Percentiles rank a stretch among this genome's conserved stretches.
Conservation (phyloP, 1,140 invertebrate species). For the Micrasema longulum region DNA sequence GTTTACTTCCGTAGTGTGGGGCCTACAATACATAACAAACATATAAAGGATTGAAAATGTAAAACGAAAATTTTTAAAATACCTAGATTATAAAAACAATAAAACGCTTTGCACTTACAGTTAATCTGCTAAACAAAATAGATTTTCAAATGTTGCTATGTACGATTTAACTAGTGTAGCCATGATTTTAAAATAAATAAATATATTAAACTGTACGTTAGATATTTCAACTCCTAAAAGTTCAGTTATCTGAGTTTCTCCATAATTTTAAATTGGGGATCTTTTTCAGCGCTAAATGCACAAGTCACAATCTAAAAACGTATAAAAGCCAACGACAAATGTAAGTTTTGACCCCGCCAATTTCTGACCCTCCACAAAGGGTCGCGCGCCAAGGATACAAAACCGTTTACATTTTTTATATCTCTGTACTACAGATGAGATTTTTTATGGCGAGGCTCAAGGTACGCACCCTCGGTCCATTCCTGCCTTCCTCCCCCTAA, state of each 20-base stretch:
- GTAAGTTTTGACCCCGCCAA: neutral
- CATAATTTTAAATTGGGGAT: constrained; percentile 8
- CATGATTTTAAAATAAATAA: no score
- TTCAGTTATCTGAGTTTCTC: neutral
- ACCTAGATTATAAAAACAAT: no score
- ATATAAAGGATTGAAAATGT: no score
- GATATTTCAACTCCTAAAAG: no score
- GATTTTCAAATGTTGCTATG: no score
- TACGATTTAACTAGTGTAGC: no score
- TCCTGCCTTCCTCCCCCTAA: constrained; percentile 1
- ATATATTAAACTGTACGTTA: no score
- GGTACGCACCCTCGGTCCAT: constrained; percentile 12
- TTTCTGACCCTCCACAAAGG: constrained; percentile 8
- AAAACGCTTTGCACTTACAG: no score
- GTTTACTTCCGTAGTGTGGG: no score
- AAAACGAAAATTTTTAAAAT: no score
- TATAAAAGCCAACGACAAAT: constrained; percentile 11
- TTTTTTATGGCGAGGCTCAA: constrained; percentile 42
- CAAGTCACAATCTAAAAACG: neutral
- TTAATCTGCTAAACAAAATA: no score
- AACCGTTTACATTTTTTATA: constrained; percentile 46
- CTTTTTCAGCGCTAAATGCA: neutral
- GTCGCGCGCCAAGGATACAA: constrained; percentile 16
- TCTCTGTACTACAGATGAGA: constrained; percentile 40
- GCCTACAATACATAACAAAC: no score